These are phyloP conservation scores for Sarcophaga caerulescens DNA, from an alignment of 2,888 invertebrate genomes.

Conservation along the genomic window DNA sequence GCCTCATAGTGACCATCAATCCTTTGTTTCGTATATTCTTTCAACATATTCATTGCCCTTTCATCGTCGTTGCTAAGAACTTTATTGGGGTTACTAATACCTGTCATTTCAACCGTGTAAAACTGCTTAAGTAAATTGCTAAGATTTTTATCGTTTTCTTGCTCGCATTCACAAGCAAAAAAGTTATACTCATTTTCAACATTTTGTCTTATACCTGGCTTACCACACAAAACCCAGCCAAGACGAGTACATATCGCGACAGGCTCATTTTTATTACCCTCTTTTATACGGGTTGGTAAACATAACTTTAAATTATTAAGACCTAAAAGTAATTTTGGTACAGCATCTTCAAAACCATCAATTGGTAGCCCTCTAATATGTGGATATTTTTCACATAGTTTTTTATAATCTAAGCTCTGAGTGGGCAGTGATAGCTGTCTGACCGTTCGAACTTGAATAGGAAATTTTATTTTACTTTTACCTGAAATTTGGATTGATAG, in stretches of 20 bases:
- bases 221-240: constrained; percentile 23
- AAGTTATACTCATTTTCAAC: no score
- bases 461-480: constrained; percentile 6
- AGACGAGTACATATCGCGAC: constrained; percentile 38
- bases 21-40: constrained; percentile 14
- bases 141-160: constrained; percentile 6
- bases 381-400: background rate
- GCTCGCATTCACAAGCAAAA: background rate
- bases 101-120: constrained; percentile 11
- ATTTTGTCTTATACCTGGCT: no score
- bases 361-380: constrained; percentile 11
- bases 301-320: constrained; percentile 45
- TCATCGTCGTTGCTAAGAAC: constrained; percentile 16
- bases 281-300: constrained; percentile 13
- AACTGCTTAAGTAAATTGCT: constrained; percentile 1
- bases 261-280: constrained; percentile 20
- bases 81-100: background rate
- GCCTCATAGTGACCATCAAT: constrained; percentile 39
- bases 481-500: constrained; percentile 45
- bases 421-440: constrained; percentile 14
- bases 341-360: constrained; percentile 30
- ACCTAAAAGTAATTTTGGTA: constrained; percentile 46
- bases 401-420: constrained; percentile 16
- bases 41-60: constrained; percentile 15
- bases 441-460: constrained; percentile 14